These are phyloP conservation scores for Trissonchulus latispiculum DNA, from an alignment of 2,888 invertebrate genomes.

Conservation along the genomic window DNA sequence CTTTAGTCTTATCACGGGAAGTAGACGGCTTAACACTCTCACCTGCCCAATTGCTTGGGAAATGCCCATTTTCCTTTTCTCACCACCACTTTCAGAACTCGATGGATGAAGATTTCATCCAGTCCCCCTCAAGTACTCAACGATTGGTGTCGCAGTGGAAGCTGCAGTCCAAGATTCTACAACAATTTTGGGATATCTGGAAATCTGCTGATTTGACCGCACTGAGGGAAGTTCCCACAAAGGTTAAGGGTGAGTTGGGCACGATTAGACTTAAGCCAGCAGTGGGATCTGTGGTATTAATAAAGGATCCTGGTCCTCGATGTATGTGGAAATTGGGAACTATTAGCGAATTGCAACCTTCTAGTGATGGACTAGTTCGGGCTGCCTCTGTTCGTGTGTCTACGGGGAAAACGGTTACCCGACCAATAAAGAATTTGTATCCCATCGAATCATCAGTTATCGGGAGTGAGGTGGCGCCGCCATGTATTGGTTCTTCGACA, in stretches of 20 bases:
- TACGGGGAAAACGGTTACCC: background rate
- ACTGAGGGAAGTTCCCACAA: background rate
- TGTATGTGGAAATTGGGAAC: conserved; percentile 2
- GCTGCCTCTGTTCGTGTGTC: background rate
- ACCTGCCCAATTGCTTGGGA: background rate
- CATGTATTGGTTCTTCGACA: too few species aligned
- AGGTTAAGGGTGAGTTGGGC: too few species aligned
- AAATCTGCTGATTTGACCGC: background rate
- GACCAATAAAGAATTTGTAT: background rate
- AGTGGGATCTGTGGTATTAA: conserved; percentile 4
- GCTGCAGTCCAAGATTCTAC: background rate
- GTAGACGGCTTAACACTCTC: background rate
- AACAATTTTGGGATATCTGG: conserved; percentile 11
- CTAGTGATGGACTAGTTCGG: background rate
- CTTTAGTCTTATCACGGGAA: background rate
- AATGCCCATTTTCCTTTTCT: too few species aligned
- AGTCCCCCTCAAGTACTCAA: background rate
- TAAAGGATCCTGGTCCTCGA: conserved; percentile 7
- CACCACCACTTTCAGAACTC: too few species aligned
- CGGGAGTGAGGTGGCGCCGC: too few species aligned
- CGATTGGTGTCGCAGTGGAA: background rate
- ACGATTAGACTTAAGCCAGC: too few species aligned
- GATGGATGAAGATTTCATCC: background rate
- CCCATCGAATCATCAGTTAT: too few species aligned
- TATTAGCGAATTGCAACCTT: background rate